Evolutionary conservation across 2,797 vertebrate species (phyloP).

Genomic region (Gambusia yucatana): DNA sequence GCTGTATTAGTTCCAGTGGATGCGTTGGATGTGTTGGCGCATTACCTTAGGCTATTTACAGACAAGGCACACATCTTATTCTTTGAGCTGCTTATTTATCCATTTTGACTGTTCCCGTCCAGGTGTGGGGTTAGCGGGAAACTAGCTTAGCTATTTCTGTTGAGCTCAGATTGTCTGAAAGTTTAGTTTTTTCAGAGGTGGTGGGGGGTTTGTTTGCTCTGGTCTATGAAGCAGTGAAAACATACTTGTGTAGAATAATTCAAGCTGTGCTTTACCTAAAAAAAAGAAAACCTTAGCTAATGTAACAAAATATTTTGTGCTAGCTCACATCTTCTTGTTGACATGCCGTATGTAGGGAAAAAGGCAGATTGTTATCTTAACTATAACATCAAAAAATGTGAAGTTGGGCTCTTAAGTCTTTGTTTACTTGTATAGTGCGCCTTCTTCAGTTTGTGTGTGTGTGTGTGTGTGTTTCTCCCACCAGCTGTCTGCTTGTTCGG

Average conservation of each 20-base stretch:
- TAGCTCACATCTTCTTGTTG: not conserved
- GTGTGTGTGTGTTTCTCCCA: constrained; percentile 35
- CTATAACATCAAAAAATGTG: not conserved
- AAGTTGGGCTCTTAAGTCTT: constrained; percentile 15
- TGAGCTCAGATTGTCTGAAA: not conserved
- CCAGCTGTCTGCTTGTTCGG: constrained; percentile 90
- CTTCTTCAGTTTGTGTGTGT: constrained; percentile 20
- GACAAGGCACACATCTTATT: not conserved
- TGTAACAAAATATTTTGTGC: not conserved
- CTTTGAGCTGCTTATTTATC: not conserved
- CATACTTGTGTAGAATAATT: not conserved
- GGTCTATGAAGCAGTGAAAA: not conserved
- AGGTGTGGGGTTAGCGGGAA: not conserved
- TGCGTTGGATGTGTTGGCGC: not conserved
- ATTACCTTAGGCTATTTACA: not conserved
- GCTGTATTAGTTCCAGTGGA: not conserved
- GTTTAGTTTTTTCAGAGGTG: not conserved
- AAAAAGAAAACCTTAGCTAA: not conserved
- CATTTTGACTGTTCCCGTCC: not conserved
- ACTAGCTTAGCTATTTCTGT: not conserved
- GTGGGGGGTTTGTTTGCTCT: not conserved
- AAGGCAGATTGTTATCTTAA: not conserved
- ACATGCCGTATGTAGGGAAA: not conserved
- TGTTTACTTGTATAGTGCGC: constrained; percentile 19
- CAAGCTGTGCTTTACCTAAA: not conserved